A percentile compares a stretch with the other conserved stretches of the same genome.
Evolutionary conservation across 2,797 vertebrate species (phyloP).

Genomic region (Gouania willdenowi): DNA sequence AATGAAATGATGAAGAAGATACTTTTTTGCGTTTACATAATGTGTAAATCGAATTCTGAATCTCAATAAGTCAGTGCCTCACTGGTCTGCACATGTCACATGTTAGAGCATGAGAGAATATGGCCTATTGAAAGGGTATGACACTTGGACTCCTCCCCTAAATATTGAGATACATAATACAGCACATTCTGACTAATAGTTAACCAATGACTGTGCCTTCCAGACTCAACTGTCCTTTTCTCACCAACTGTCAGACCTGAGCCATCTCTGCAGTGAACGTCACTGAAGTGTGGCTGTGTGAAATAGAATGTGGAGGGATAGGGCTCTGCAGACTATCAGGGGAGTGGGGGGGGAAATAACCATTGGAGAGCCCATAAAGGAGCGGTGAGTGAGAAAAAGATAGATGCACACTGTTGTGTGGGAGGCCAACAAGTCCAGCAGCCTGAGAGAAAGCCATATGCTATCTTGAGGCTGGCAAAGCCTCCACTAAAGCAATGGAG

Average conservation of each 20-base stretch:
- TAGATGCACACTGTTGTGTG: constrained; percentile 63
- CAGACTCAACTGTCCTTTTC: constrained; percentile 50
- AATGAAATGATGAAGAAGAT: too few species aligned
- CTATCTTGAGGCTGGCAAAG: constrained; percentile 66
- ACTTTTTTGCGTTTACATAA: too few species aligned
- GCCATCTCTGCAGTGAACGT: constrained; percentile 59
- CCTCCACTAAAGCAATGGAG: constrained; percentile 41
- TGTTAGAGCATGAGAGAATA: constrained; percentile 33
- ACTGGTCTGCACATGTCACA: neutral
- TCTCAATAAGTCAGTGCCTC: too few species aligned
- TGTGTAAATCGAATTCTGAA: too few species aligned
- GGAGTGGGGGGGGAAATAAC: constrained; percentile 63
- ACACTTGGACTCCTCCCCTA: constrained; percentile 38
- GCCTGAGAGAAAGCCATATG: constrained; percentile 72
- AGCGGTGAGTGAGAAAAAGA: constrained; percentile 58
- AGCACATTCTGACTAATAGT: constrained; percentile 75
- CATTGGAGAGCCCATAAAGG: constrained; percentile 67
- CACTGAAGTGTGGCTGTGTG: constrained; percentile 62
- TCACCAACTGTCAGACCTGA: constrained; percentile 65
- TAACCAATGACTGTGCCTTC: constrained; percentile 74
- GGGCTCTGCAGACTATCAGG: constrained; percentile 42
- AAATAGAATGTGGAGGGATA: constrained; percentile 65
- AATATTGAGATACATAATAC: constrained; percentile 54
- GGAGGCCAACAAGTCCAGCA: constrained; percentile 65
- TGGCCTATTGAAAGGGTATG: constrained; percentile 53